Conservation (phyloP, 2,888 invertebrate genomes). For the Flabesymbios commensalis region DNA sequence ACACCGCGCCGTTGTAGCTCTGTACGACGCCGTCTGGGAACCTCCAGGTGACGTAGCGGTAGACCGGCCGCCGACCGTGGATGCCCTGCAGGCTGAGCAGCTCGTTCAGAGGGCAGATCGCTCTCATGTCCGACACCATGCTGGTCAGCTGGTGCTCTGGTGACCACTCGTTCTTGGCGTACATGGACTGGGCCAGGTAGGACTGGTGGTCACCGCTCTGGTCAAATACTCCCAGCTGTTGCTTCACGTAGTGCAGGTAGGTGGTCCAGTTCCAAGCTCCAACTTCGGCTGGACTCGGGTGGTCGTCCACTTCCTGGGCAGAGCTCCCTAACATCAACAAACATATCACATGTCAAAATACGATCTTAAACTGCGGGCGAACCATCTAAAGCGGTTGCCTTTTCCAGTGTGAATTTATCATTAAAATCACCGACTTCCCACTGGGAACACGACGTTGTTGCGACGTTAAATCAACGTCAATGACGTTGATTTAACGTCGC, state of each 20-base stretch:
- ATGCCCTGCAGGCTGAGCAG: slow-evolving; percentile 9
- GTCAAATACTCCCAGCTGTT: slow-evolving; percentile 43
- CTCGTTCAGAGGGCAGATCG: slow-evolving; percentile 44
- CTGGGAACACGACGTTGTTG: too few species aligned
- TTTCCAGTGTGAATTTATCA: too few species aligned
- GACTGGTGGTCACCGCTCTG: too few species aligned
- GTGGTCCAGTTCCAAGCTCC: slow-evolving; percentile 43
- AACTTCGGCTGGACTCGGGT: slow-evolving; percentile 38
- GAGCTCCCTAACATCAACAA: slow-evolving; percentile 39
- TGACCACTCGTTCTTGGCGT: slow-evolving; percentile 14
- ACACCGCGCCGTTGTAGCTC: neutral
- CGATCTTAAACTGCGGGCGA: too few species aligned
- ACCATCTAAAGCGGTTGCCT: too few species aligned
- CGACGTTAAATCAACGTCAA: too few species aligned
- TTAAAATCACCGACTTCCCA: too few species aligned
- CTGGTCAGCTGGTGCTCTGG: slow-evolving; percentile 46
- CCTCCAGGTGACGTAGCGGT: slow-evolving; percentile 17
- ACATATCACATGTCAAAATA: neutral
- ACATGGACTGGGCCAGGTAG: neutral
- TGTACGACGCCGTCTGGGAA: neutral
- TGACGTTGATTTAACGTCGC: too few species aligned
- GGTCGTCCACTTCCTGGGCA: slow-evolving; percentile 46
- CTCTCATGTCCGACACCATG: slow-evolving; percentile 50
- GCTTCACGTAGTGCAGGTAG: slow-evolving; percentile 42
- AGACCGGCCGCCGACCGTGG: slow-evolving; percentile 16